Percentiles rank a stretch among this genome's conserved stretches.
Evolutionary conservation across 1,140 invertebrate genomes (phyloP).

Genomic region (Augochlora pura): DNA sequence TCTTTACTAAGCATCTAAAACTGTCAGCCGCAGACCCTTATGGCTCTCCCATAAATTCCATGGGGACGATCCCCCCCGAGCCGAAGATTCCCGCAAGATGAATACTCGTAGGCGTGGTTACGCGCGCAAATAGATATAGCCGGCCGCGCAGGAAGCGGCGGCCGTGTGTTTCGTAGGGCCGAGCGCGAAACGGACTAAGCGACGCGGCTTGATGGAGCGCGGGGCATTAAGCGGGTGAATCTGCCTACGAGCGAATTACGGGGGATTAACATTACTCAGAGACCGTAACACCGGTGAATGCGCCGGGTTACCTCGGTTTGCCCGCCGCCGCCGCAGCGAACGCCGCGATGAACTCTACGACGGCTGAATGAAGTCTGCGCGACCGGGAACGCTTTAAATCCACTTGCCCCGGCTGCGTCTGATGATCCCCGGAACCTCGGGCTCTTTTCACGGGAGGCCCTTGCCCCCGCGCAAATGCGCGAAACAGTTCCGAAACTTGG

Average conservation of each 20-base stretch:
- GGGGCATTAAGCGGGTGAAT: not conserved
- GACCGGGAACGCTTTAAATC: not conserved
- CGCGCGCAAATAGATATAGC: not conserved
- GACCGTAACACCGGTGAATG: not conserved
- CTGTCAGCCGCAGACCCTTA: conserved; percentile 36
- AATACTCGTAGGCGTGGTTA: conserved; percentile 35
- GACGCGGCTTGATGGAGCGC: not conserved
- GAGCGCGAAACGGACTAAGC: not conserved
- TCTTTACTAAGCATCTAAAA: conserved; percentile 35
- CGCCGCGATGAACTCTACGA: not conserved
- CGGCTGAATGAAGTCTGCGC: not conserved
- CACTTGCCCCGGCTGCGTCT: not conserved
- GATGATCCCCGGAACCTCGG: too few species aligned
- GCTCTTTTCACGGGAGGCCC: too few species aligned
- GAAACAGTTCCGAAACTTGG: too few species aligned
- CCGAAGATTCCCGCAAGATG: conserved; percentile 30
- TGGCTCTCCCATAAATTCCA: conserved; percentile 36
- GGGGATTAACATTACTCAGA: conserved; percentile 4
- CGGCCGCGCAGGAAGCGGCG: not conserved
- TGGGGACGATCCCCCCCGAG: not conserved
- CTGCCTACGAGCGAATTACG: conserved; percentile 10
- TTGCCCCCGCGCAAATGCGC: too few species aligned
- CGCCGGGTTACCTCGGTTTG: not conserved
- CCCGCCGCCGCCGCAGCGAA: too few species aligned
- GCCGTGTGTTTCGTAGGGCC: not conserved